These are phyloP conservation scores for Bovichtus variegatus DNA, from an alignment of 2,797 vertebrate species.

Conservation along the genomic window DNA sequence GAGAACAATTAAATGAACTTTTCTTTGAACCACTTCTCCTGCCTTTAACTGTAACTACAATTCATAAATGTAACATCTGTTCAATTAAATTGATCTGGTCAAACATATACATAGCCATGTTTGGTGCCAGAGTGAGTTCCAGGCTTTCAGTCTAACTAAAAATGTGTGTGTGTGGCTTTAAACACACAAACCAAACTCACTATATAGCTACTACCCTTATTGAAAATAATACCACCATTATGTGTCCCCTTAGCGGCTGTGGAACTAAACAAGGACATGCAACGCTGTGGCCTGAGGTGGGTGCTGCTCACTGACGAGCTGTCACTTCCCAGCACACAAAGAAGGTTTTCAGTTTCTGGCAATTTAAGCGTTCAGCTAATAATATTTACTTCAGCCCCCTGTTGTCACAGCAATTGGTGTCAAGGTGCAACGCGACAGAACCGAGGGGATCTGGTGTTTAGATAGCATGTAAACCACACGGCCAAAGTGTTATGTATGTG, in stretches of 20 bases:
- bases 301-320: neutral
- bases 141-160: constrained; percentile 5
- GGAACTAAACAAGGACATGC: constrained; percentile 17
- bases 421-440: constrained; percentile 25
- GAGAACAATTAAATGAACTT: neutral
- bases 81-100: neutral
- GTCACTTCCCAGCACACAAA: constrained; percentile 12
- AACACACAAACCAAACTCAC: neutral
- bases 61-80: neutral
- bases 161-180: constrained; percentile 10
- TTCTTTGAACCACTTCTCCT: neutral
- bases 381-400: constrained; percentile 4
- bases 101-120: neutral
- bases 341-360: constrained; percentile 7
- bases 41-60: neutral
- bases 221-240: neutral
- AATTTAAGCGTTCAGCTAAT: neutral
- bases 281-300: constrained; percentile 9
- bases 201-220: neutral
- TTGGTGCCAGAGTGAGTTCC: neutral
- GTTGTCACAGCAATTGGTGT: constrained; percentile 2
- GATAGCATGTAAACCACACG: constrained; percentile 18
- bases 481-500: neutral
- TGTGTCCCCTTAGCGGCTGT: neutral
- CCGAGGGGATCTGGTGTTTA: constrained; percentile 17